Conservation (phyloP, 2,888 invertebrate species). For the Panopea generosa region DNA sequence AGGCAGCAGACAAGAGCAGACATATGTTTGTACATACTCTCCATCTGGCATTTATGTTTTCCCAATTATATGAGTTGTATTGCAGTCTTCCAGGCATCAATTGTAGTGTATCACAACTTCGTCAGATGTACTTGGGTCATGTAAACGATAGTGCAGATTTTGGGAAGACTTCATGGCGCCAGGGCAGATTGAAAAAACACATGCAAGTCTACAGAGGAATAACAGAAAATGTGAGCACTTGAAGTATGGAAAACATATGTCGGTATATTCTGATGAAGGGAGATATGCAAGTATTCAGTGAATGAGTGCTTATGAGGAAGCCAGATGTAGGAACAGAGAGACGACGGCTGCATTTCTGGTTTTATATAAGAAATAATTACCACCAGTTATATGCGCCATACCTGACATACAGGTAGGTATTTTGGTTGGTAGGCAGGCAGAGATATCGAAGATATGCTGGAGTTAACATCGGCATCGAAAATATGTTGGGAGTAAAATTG, state of each 20-base stretch:
- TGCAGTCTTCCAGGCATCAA: conserved; percentile 53
- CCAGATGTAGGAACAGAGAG: conserved; percentile 45
- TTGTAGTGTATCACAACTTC: conserved; percentile 45
- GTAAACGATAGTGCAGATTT: conserved; percentile 60
- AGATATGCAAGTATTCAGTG: conserved; percentile 55
- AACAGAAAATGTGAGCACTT: conserved; percentile 29
- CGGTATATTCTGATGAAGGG: conserved; percentile 50
- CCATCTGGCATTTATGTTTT: conserved; percentile 61
- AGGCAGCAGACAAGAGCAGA: conserved; percentile 21
- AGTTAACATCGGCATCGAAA: no score
- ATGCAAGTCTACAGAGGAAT: conserved; percentile 41
- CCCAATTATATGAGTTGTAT: conserved; percentile 59
- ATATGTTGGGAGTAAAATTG: no score
- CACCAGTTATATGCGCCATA: not conserved
- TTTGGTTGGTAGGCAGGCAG: no score
- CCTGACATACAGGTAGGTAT: no score
- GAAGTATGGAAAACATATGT: conserved; percentile 62
- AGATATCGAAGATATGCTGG: no score
- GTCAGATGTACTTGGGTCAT: conserved; percentile 36
- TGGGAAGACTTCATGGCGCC: conserved; percentile 58
- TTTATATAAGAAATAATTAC: conserved; percentile 9
- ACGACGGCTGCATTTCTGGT: conserved; percentile 7
- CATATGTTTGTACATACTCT: conserved; percentile 59
- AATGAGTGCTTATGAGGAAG: conserved; percentile 35
- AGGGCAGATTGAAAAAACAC: conserved; percentile 53